Evolutionary conservation across 2,113 vertebrate species (phyloP).

Genomic region (Heptranchias perlo): DNA sequence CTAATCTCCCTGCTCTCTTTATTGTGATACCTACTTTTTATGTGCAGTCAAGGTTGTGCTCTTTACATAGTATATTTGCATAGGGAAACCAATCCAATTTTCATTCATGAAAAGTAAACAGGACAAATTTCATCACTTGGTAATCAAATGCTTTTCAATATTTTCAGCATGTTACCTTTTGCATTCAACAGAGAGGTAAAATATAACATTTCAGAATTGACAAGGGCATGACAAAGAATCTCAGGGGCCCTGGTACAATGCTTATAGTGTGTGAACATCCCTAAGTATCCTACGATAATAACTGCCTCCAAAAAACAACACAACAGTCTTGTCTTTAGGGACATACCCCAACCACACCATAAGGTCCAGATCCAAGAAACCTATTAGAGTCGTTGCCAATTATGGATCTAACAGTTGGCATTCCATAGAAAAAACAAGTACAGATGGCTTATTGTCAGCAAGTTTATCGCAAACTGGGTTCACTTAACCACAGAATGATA

Average conservation of each 20-base stretch:
- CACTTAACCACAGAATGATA: background rate
- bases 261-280: background rate
- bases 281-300: constrained; percentile 5
- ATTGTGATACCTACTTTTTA: constrained; percentile 34
- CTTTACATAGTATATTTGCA: constrained; percentile 13
- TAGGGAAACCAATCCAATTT: constrained; percentile 22
- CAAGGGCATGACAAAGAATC: background rate
- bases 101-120: constrained; percentile 21
- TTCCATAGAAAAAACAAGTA: background rate
- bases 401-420: constrained; percentile 21
- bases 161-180: constrained; percentile 3
- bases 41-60: background rate
- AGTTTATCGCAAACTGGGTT: background rate
- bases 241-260: background rate
- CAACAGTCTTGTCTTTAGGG: background rate
- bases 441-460: constrained; percentile 12
- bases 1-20: constrained; percentile 32
- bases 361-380: background rate
- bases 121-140: constrained; percentile 23
- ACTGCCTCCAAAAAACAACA: background rate
- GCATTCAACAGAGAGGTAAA: background rate
- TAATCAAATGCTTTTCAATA: constrained; percentile 27
- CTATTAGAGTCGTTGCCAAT: background rate
- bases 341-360: background rate
- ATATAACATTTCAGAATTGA: background rate